Percentiles rank a stretch among this genome's conserved stretches.
These are phyloP conservation scores for Sebastolobus alascanus DNA, from an alignment of 2,797 vertebrate species.

Conservation along the genomic window DNA sequence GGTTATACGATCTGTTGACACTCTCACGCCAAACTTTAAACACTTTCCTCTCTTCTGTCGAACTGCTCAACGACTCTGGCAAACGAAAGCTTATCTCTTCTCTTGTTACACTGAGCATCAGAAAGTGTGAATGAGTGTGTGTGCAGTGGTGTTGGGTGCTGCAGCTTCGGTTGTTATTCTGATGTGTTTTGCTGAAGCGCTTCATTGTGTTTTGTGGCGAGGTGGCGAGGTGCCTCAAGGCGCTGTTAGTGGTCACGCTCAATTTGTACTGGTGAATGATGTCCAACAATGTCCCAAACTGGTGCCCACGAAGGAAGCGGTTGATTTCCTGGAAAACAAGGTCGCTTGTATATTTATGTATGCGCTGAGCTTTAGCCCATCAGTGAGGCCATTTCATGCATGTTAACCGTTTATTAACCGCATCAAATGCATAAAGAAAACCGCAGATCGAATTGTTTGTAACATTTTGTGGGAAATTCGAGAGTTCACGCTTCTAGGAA, in stretches of 20 bases:
- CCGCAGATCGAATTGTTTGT: background rate
- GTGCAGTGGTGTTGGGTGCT: too few relatives aligned
- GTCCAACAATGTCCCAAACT: slow-evolving; percentile 20
- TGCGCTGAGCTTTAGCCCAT: background rate
- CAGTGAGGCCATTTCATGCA: background rate
- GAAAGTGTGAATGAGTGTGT: background rate
- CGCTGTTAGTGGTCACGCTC: slow-evolving; percentile 9
- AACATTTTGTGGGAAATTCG: background rate
- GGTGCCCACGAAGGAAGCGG: slow-evolving; percentile 11
- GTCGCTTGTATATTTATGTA: background rate
- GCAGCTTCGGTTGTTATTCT: slow-evolving; percentile 13
- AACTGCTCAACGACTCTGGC: background rate
- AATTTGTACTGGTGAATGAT: slow-evolving; percentile 9
- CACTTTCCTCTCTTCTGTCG: background rate
- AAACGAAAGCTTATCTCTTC: background rate
- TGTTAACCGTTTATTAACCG: background rate
- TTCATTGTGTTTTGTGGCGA: slow-evolving; percentile 27
- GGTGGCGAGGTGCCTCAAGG: slow-evolving; percentile 1
- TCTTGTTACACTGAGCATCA: background rate
- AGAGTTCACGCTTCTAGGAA: too few relatives aligned
- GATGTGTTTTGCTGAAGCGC: slow-evolving; percentile 1
- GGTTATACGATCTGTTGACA: background rate
- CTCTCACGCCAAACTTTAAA: background rate
- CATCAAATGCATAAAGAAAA: background rate
- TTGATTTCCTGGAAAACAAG: slow-evolving; percentile 26